Base-by-base conservation (phyloP, 2,113 vertebrate genomes). In the Galbula dea region DNA sequence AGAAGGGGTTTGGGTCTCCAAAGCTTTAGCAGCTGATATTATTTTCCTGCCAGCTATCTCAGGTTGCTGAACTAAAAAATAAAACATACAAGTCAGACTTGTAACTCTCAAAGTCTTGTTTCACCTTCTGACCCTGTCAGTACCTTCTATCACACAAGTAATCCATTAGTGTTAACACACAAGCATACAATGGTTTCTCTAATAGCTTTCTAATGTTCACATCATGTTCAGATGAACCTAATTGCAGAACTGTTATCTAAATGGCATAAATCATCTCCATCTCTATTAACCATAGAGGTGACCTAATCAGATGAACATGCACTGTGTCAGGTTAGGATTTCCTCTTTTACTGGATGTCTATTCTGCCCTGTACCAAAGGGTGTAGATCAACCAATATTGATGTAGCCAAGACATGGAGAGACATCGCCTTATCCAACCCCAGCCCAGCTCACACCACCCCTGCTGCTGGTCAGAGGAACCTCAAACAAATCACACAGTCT, bases 221-320 rank as follows among this genome's bases (percentile, higher is more conserved):
- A 32, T 8, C 22, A 32, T 1, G 39, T 41, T 87, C 71, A 85
- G 58, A 83, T 85, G 73, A 91, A 61, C 32, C 67, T 89, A 66
- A 95, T 27, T 94, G 87, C 82, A 93, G 84, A 61, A 57, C 49
- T 72, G 62, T 65, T 92, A 96, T 90, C 91, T 87, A 27, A 83
- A 68, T 14, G 52, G 71, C 78, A 24, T 2, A 58, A 57, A 14
- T 92, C 89, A 95, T 91, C 93, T 92, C 62, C 71, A 81, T 11
- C 49, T 45, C 82, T 68, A 18, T 41, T 57, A 87, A 49, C 57
- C 3, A 13, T 41, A 61, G 65, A 34, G 74, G 67, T 93, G 93
- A 93, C 71, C 58, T 34, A 54, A 80, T 58, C 46, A 69, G 81
- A 79, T 55, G 58, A 89, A 57, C 49, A 34, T 1, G 46, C 0